These are phyloP conservation scores for Sesamia nonagrioides DNA, from an alignment of 1,140 invertebrate genomes.

Conservation along the genomic window DNA sequence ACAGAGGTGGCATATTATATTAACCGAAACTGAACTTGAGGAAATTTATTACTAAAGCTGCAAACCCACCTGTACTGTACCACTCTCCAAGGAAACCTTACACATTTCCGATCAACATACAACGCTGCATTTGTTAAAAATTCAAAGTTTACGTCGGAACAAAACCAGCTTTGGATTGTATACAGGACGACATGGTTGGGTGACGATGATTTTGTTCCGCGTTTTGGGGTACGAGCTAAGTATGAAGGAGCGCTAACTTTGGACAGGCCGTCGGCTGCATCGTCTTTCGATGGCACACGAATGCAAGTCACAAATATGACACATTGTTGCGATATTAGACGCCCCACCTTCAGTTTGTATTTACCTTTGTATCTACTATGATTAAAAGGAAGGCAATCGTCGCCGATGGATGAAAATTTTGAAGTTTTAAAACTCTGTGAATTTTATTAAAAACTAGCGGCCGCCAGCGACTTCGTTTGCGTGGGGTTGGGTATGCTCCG, in stretches of 20 bases:
- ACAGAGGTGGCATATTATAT: conserved; percentile 75
- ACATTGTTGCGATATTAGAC: conserved; percentile 48
- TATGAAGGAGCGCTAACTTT: conserved; percentile 68
- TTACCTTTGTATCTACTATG: conserved; percentile 33
- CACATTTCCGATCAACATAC: not conserved
- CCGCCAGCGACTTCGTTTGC: too few species aligned
- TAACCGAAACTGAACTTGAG: conserved; percentile 69
- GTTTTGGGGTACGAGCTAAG: conserved; percentile 59
- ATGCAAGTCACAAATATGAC: conserved; percentile 48
- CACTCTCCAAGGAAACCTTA: not conserved
- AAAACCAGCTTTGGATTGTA: conserved; percentile 51
- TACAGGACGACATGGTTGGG: not conserved
- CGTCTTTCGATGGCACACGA: conserved; percentile 47
- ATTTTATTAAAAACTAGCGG: too few species aligned
- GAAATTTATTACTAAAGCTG: conserved; percentile 73
- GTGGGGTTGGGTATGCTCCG: too few species aligned
- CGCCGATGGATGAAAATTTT: too few species aligned
- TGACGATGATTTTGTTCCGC: conserved; percentile 43
- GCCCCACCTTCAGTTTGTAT: conserved; percentile 27
- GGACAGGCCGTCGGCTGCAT: conserved; percentile 61
- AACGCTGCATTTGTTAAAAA: conserved; percentile 27
- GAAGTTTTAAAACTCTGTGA: too few species aligned
- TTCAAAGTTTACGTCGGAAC: not conserved
- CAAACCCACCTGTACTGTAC: conserved; percentile 51
- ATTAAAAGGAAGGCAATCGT: not conserved